A percentile compares a stretch with the other conserved stretches of the same genome.
These are phyloP conservation scores for Phalacrocorax pelagicus DNA, from an alignment of 2,113 vertebrate genomes.

Conservation along the genomic window DNA sequence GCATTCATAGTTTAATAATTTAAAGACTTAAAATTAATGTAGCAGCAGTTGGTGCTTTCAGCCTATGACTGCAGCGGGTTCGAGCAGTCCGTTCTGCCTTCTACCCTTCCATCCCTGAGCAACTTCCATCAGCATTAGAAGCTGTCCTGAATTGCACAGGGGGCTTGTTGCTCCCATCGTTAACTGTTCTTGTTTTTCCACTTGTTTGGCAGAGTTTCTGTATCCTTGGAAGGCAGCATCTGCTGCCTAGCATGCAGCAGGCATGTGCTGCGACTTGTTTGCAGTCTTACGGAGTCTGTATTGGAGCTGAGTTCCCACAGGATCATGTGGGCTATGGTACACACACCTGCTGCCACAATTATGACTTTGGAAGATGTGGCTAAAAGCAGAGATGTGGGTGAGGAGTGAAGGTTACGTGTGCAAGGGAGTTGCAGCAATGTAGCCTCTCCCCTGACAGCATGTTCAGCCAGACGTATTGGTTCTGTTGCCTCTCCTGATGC, in stretches of 20 bases:
- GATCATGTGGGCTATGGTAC: accelerated
- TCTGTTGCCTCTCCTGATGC: neutral
- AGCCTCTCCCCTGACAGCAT: neutral
- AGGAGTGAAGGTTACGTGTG: neutral
- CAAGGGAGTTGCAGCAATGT: neutral
- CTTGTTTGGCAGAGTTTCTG: neutral
- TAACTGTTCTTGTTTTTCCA: neutral
- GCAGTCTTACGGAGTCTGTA: neutral
- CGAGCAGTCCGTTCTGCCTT: neutral
- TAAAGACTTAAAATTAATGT: neutral
- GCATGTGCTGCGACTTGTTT: accelerated
- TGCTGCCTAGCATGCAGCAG: neutral
- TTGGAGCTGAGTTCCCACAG: neutral
- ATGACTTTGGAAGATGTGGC: neutral
- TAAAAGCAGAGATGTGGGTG: neutral
- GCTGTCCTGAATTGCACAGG: neutral
- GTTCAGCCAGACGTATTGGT: neutral
- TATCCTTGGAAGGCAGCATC: neutral
- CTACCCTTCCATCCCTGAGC: neutral
- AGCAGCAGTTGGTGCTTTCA: neutral
- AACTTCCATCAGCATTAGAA: neutral
- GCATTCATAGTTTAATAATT: neutral
- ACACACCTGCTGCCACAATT: neutral
- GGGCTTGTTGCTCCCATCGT: neutral
- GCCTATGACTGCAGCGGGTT: neutral